Base-by-base conservation (phyloP, 1,140 invertebrate species). In the Drosophila obscura region DNA sequence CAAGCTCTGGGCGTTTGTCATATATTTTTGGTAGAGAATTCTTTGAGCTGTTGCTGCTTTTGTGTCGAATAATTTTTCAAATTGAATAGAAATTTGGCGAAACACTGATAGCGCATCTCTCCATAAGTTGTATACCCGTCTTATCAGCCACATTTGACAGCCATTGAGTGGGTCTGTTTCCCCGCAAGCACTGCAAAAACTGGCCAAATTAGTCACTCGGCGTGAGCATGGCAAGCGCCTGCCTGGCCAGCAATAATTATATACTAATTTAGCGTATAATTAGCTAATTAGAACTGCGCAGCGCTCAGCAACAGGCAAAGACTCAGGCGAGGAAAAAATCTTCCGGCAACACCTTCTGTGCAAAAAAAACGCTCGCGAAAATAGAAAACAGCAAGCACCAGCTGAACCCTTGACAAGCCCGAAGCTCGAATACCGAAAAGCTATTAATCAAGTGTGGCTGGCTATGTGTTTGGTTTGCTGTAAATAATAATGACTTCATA, bases 401-500 rank as follows among this genome's bases (percentile, higher is more conserved):
- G 61, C 56, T 76, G 74, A 87, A 78, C 74, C 81, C 58, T 77
- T 80, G 81, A 71, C 82, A 78, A 78, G 77, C 67, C 60, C 49
- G 62, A 48, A 53, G 11, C 11, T 8, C 9, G 11, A 39, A 39
- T 4, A 11, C 31, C 45, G 69, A 85, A 88, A 88, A 88, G 72
- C 84, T 65, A 88, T 88, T 88, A 88, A 88, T 88, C 83, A 88
- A 88, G 51, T 51, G 64, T 65, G 51, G 53, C 64, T 77, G 60
- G 62, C 53, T 66, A 48, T 62, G 58, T 75, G 76, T 74, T 58
- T 62, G 56, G 61, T 68, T 83, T 73, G 68, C 80, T 79, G 83
- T 83, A 88, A 88, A 87, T 88, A 81, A 77, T 87, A 87, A 87
- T 87, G 82, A 87, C 75, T 83, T 87, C 82, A 87, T 88, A 87